A percentile compares a stretch with the other conserved stretches of the same genome.
These are phyloP conservation scores for Plutomurus gul DNA, from an alignment of 1,140 invertebrate genomes.

Conservation along the genomic window DNA sequence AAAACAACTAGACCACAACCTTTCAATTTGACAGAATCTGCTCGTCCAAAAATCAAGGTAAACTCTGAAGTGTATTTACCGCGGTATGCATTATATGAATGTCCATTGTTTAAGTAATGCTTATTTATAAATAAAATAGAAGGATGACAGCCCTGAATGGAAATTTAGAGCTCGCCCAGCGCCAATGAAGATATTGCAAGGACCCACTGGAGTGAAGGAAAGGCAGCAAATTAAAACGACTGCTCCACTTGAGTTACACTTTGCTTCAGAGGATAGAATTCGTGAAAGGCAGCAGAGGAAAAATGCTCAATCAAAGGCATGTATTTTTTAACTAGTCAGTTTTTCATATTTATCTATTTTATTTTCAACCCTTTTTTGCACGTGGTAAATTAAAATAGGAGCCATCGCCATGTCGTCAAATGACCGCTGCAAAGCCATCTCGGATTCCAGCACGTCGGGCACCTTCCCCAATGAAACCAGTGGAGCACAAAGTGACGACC, in stretches of 20 bases:
- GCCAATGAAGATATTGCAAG: constrained; percentile 41
- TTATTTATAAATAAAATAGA: background rate
- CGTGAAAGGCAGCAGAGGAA: constrained; percentile 37
- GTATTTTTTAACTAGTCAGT: background rate
- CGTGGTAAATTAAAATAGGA: background rate
- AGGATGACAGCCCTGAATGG: background rate
- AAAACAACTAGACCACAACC: constrained; percentile 46
- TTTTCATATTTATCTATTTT: background rate
- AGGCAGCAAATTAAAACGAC: constrained; percentile 2
- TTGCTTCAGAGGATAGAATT: constrained; percentile 50
- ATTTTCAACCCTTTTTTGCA: background rate
- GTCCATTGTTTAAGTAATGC: background rate
- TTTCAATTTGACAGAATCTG: constrained; percentile 41
- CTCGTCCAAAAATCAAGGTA: background rate
- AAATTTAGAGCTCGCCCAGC: constrained; percentile 47
- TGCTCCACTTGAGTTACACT: constrained; percentile 30
- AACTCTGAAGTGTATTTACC: no score
- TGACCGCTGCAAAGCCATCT: background rate
- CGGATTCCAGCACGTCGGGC: background rate
- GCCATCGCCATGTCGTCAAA: background rate
- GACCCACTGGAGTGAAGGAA: background rate
- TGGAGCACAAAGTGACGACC: constrained; percentile 51
- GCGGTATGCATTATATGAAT: no score
- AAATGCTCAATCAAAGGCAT: background rate
- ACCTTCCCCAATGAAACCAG: background rate